phyloP scores from a whole-genome alignment of 2,797 vertebrate species.

The Mastacembelus armatus region DNA sequence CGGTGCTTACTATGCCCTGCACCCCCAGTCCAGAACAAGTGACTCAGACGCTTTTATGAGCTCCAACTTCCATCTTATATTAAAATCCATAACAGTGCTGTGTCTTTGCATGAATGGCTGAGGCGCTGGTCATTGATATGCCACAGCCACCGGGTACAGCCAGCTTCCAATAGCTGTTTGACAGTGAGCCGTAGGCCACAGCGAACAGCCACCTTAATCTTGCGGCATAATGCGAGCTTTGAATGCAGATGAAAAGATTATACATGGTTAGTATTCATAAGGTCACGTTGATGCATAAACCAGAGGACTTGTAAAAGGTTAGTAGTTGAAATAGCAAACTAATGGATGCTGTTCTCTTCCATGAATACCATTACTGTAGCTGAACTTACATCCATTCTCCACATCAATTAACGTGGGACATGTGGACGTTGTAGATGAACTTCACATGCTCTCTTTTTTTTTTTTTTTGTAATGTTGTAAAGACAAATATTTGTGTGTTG shows the following conservation, averaged over 20 bases:
- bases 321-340: constrained; percentile 66
- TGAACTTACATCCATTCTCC: constrained; percentile 26
- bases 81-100: constrained; percentile 25
- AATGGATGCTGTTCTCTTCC: constrained; percentile 61
- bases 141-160: constrained; percentile 7
- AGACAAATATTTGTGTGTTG: background rate
- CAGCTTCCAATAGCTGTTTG: constrained; percentile 17
- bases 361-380: constrained; percentile 74
- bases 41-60: constrained; percentile 29
- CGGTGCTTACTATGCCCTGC: constrained; percentile 4
- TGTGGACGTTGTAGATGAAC: constrained; percentile 9
- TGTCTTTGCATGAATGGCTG: constrained; percentile 4
- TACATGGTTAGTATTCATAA: constrained; percentile 69
- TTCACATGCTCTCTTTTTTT: too few species aligned
- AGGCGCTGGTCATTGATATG: constrained; percentile 1
- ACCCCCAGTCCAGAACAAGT: constrained; percentile 37
- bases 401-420: background rate
- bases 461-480: constrained; percentile 1
- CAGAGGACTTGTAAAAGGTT: constrained; percentile 68
- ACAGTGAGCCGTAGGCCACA: constrained; percentile 22
- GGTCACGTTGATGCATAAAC: constrained; percentile 57
- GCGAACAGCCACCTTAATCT: constrained; percentile 38
- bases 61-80: constrained; percentile 31
- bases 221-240: constrained; percentile 6
- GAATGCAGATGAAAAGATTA: constrained; percentile 69